Conservation (phyloP, 2,797 vertebrate genomes). For the Petrocephalus sullivani region DNA sequence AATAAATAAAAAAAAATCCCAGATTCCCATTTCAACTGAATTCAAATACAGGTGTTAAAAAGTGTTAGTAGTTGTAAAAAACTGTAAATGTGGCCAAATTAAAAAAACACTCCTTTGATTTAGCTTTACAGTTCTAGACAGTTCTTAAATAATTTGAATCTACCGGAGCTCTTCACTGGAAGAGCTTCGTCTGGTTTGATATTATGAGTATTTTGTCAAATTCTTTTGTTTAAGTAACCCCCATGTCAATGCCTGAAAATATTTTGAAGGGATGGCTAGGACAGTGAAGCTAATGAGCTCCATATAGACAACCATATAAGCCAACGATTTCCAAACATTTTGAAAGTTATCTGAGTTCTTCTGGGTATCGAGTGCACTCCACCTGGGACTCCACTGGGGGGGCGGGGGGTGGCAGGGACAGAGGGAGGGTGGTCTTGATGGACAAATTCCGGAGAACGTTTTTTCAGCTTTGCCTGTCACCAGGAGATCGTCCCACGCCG, state of each 20-base stretch:
- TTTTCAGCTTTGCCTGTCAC: slow-evolving; percentile 65
- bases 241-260: neutral
- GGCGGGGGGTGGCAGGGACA: slow-evolving; percentile 4
- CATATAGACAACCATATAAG: neutral
- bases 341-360: neutral
- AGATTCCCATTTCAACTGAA: neutral
- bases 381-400: slow-evolving; percentile 8
- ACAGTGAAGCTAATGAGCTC: neutral
- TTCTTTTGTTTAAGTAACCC: neutral
- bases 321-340: neutral
- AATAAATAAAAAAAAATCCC: neutral
- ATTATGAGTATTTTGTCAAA: neutral
- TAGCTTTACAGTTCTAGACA: neutral
- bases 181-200: neutral
- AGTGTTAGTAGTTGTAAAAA: neutral
- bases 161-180: neutral
- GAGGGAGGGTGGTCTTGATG: slow-evolving; percentile 39
- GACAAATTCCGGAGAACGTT: slow-evolving; percentile 55
- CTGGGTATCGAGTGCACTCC: slow-evolving; percentile 3
- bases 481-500: slow-evolving; percentile 60
- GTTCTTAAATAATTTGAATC: neutral
- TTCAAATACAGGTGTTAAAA: neutral
- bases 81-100: neutral
- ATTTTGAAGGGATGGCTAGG: neutral
- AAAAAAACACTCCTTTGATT: neutral